These are phyloP conservation scores for Eupithecia pulchellata DNA, from an alignment of 2,888 invertebrate genomes.

Conservation along the genomic window DNA sequence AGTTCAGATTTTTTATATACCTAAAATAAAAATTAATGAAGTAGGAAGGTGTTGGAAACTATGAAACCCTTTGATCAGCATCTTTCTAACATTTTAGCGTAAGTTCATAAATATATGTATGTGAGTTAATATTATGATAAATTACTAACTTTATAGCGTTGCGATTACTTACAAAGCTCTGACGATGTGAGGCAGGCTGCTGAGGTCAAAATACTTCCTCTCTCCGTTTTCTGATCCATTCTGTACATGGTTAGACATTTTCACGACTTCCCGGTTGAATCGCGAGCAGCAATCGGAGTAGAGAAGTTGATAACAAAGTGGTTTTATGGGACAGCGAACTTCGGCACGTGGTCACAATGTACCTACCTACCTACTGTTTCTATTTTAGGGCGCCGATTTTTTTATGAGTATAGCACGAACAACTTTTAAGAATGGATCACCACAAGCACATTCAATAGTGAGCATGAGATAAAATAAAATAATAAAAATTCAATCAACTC, in stretches of 20 bases:
- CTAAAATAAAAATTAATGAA: too few relatives aligned
- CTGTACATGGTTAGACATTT: constrained; percentile 62
- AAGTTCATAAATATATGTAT: too few relatives aligned
- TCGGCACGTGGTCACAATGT: constrained; percentile 9
- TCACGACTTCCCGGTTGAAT: constrained; percentile 24
- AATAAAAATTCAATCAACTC: neutral
- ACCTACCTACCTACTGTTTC: neutral
- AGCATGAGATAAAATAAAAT: neutral
- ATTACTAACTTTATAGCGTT: too few relatives aligned
- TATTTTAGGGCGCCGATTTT: neutral
- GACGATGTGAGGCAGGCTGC: constrained; percentile 71
- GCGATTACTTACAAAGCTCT: constrained; percentile 68
- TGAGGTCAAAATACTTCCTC: constrained; percentile 69
- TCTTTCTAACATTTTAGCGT: neutral
- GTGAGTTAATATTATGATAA: too few relatives aligned
- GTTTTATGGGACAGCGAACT: neutral
- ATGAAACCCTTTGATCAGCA: neutral
- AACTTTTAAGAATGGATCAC: neutral
- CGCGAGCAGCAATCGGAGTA: neutral
- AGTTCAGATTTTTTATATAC: neutral
- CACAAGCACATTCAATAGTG: neutral
- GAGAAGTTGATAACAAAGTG: neutral
- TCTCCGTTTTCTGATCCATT: constrained; percentile 57
- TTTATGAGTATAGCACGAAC: neutral
- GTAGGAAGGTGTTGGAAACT: neutral